A percentile compares a stretch with the other conserved stretches of the same genome.
These are phyloP conservation scores for Meteorus cinctellus DNA, from an alignment of 2,888 invertebrate species.

Conservation along the genomic window DNA sequence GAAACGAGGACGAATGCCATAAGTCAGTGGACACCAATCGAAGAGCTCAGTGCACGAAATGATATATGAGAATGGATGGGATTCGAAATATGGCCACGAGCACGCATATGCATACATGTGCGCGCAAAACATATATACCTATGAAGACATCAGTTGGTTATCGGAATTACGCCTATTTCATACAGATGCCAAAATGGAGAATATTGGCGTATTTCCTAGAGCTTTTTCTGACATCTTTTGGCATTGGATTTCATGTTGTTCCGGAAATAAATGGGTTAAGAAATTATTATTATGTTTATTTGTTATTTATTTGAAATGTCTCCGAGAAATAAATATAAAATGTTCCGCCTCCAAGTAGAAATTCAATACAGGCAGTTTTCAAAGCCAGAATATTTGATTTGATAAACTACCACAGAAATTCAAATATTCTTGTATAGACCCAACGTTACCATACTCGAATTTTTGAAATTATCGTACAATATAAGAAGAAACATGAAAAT, in stretches of 20 bases:
- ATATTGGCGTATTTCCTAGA: slow-evolving; percentile 20
- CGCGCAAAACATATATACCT: not conserved
- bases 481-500: too few relatives aligned
- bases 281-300: not conserved
- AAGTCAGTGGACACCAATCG: slow-evolving; percentile 31
- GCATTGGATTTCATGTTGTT: not conserved
- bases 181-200: slow-evolving; percentile 9
- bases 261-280: not conserved
- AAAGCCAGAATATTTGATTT: too few relatives aligned
- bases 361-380: too few relatives aligned
- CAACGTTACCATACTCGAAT: too few relatives aligned
- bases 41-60: slow-evolving; percentile 22
- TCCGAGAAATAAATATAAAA: not conserved
- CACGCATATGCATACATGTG: not conserved
- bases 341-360: not conserved
- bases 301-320: not conserved
- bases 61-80: slow-evolving; percentile 34
- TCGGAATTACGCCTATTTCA: slow-evolving; percentile 24
- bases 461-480: too few relatives aligned
- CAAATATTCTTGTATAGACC: too few relatives aligned
- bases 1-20: slow-evolving; percentile 19
- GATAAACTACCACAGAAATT: too few relatives aligned
- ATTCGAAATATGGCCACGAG: slow-evolving; percentile 15
- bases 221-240: not conserved
- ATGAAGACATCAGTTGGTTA: slow-evolving; percentile 28